Conservation (phyloP, 1,140 invertebrate species). For the Riptortus pedestris region DNA sequence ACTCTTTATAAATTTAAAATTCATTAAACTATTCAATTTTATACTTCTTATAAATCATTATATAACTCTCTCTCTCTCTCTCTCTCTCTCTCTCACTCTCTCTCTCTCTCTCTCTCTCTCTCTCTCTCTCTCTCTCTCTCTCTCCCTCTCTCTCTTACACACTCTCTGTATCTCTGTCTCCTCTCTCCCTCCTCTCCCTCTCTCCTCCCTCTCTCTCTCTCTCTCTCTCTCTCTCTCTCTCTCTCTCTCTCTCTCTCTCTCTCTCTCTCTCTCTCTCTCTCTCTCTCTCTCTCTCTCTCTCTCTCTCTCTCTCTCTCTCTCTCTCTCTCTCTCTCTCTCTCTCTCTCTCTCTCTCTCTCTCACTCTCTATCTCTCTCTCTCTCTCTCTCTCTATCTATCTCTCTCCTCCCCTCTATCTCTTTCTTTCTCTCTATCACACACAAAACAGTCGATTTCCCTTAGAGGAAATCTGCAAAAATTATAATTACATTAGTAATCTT, state of each 20-base stretch:
- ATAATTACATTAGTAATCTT: too few relatives aligned
- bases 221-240: slow-evolving; percentile 13
- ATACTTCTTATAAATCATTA: too few relatives aligned
- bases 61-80: slow-evolving; percentile 13
- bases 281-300: slow-evolving; percentile 13
- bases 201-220: slow-evolving; percentile 1
- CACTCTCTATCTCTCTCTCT: too few relatives aligned
- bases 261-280: slow-evolving; percentile 13
- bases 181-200: too few relatives aligned
- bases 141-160: slow-evolving; percentile 1
- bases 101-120: slow-evolving; percentile 13
- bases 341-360: slow-evolving; percentile 6
- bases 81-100: slow-evolving; percentile 13
- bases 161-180: too few relatives aligned
- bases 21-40: too few relatives aligned
- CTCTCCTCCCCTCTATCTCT: background rate
- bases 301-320: slow-evolving; percentile 12
- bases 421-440: too few relatives aligned
- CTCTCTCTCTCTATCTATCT: too few relatives aligned
- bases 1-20: too few relatives aligned
- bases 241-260: slow-evolving; percentile 13
- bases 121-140: slow-evolving; percentile 13
- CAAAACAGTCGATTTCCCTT: too few relatives aligned
- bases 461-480: too few relatives aligned
- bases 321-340: slow-evolving; percentile 7